These are phyloP conservation scores for Alaudala cheleensis DNA, from an alignment of 2,113 vertebrate genomes.

Conservation along the genomic window DNA sequence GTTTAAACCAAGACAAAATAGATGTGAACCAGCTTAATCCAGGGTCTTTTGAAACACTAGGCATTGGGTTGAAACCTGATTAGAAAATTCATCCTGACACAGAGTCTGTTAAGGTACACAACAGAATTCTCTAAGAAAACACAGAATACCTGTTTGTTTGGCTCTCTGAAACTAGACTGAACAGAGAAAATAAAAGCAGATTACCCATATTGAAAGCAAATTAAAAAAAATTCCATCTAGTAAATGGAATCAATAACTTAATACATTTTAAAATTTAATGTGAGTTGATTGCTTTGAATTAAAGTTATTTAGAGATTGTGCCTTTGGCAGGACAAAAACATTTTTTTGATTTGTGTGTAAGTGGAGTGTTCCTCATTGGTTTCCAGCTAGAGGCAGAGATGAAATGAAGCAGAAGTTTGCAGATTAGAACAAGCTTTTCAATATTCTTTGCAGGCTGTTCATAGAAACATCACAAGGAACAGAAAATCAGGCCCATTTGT, in stretches of 20 bases:
- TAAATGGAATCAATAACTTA: neutral
- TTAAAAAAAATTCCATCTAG: too few species aligned
- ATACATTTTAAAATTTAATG: neutral
- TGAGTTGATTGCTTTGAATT: neutral
- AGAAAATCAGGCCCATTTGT: slow-evolving; percentile 13
- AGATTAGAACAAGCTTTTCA: slow-evolving; percentile 36
- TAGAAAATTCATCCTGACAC: neutral
- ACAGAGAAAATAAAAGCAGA: neutral
- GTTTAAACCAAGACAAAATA: neutral
- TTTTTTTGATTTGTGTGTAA: neutral
- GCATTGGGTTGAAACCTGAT: neutral
- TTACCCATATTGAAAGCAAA: neutral
- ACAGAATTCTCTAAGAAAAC: neutral
- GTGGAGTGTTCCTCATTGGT: neutral
- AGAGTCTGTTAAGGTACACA: neutral
- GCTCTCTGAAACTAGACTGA: neutral
- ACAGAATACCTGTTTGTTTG: neutral
- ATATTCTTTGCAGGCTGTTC: slow-evolving; percentile 18
- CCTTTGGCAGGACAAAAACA: neutral
- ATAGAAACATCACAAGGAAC: slow-evolving; percentile 5
- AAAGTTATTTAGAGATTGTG: neutral
- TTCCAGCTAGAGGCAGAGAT: neutral
- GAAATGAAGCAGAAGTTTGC: neutral
- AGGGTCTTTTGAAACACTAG: neutral
- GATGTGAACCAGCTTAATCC: neutral